Evolutionary conservation across 2,888 invertebrate species (phyloP), one percentile per base, ranked within the genome.

Genomic region (Lissocephala sabroskyi): DNA sequence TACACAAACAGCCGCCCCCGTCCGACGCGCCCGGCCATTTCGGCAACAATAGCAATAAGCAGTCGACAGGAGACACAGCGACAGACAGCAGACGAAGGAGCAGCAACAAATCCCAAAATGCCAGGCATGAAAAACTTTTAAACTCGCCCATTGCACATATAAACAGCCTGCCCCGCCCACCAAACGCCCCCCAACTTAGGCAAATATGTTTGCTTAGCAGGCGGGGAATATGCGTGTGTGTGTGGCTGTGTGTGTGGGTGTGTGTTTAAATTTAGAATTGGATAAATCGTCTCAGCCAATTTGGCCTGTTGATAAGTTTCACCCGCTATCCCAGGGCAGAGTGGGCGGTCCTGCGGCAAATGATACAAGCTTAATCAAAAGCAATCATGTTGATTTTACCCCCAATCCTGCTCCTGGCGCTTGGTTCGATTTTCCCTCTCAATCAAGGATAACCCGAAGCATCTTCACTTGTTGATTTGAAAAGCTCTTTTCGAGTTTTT

Each of bases 81-180:
- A 56, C 75, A 63, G n/a, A 16, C 35, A 35, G 23, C 23, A 23
- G 7, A 23, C 3, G 23, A 3, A 23, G 23, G 3, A 71, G 59
- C 70, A 64, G 67, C 52, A 66, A 56, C 75, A 63, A 68, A 70
- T 68, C 71, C 67, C 56, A 66, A 74, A 74, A 5, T 68, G 71
- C 68, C 41, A 71, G 56, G 58, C 75, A 68, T 70, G 68, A 71
- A 61, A 58, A 68, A 74, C 67, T 74, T 68, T 70, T 70, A 61
- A 68, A 66, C 29, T 39, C 54, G 49, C 43, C 41, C 37, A 49
- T n/a, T 23, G 9, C 44, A 40, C 42, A 47, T n/a, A n/a, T n/a
- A n/a, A n/a, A n/a, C 33, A 49, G 56, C 13, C 23, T 23, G 23
- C 23, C n/a, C n/a, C n/a, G n/a, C n/a, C n/a, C n/a, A n/a, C n/a